Percentiles rank a stretch among this genome's conserved stretches.
These are phyloP conservation scores for Hemibagrus wyckioides DNA, from an alignment of 2,113 vertebrate species.

Conservation along the genomic window DNA sequence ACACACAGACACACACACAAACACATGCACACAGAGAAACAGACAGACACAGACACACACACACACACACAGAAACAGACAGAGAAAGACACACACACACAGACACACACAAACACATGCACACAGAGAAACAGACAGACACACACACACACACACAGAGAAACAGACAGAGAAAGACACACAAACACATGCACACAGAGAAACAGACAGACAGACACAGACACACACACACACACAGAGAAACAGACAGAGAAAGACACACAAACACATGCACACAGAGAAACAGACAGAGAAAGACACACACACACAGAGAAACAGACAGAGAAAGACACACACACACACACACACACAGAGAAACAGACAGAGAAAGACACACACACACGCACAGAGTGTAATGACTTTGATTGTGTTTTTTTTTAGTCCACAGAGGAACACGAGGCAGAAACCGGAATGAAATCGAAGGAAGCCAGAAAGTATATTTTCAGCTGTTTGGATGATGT, in stretches of 20 bases:
- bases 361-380: not conserved
- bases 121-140: not conserved
- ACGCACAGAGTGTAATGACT: not conserved
- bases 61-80: too few relatives aligned
- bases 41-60: slow-evolving; percentile 32
- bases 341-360: too few relatives aligned
- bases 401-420: slow-evolving; percentile 64
- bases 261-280: not conserved
- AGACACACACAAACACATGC: too few relatives aligned
- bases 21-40: too few relatives aligned
- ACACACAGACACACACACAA: too few relatives aligned
- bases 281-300: slow-evolving; percentile 29
- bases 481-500: slow-evolving; percentile 99
- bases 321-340: slow-evolving; percentile 27
- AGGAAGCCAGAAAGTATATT: slow-evolving; percentile 99
- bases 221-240: slow-evolving; percentile 25
- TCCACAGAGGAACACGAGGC: slow-evolving; percentile 95
- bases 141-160: slow-evolving; percentile 23
- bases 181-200: not conserved
- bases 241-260: slow-evolving; percentile 25
- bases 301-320: too few relatives aligned
- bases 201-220: not conserved
- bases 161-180: slow-evolving; percentile 25
- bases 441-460: slow-evolving; percentile 98
- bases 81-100: slow-evolving; percentile 27